Conservation (phyloP, 2,113 vertebrate species). For the Zapus hudsonius region DNA sequence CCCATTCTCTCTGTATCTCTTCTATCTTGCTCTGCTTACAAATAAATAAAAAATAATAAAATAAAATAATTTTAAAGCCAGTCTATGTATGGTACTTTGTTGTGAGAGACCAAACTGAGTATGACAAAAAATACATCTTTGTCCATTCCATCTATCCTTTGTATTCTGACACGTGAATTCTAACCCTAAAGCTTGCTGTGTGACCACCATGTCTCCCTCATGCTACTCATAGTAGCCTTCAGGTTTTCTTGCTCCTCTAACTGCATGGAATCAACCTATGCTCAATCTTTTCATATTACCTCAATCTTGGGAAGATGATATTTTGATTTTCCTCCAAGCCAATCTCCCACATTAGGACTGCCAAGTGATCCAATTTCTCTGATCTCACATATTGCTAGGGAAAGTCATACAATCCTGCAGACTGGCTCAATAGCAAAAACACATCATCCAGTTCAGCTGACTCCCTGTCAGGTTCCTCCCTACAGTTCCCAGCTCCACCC, state of each 20-base stretch:
- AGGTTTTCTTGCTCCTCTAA: not conserved
- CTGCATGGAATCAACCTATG: not conserved
- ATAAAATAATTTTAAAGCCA: too few species aligned
- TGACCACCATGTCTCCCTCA: not conserved
- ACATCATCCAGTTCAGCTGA: not conserved
- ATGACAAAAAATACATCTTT: not conserved
- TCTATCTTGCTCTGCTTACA: too few species aligned
- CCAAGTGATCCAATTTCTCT: conserved; percentile 4
- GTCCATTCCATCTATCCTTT: not conserved
- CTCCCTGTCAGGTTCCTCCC: not conserved
- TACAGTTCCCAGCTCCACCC: not conserved
- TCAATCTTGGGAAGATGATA: not conserved
- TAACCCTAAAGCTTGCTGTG: not conserved
- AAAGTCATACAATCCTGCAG: not conserved
- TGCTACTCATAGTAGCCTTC: not conserved
- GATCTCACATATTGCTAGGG: not conserved
- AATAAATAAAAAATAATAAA: too few species aligned
- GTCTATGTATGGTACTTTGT: not conserved
- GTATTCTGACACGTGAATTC: not conserved
- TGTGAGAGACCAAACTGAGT: not conserved
- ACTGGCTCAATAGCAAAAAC: not conserved
- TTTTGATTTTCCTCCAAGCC: not conserved
- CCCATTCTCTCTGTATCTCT: too few species aligned
- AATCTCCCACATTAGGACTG: not conserved
- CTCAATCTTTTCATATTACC: not conserved